These are phyloP conservation scores for Panopea generosa DNA, from an alignment of 2,888 invertebrate genomes.

Conservation along the genomic window DNA sequence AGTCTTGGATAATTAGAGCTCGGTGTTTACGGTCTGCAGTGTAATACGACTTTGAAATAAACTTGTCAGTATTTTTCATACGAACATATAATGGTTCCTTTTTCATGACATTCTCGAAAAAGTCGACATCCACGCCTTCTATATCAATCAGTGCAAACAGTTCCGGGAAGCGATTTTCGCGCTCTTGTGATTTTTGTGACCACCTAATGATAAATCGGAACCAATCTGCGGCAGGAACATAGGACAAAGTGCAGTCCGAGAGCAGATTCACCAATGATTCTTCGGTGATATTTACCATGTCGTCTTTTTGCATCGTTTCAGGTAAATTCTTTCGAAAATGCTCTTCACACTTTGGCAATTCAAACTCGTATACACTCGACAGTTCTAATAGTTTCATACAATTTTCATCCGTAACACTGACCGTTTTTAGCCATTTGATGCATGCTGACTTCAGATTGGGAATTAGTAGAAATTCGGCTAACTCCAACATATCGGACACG, in stretches of 20 bases:
- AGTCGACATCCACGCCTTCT: not conserved
- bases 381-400: slow-evolving; percentile 26
- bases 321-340: slow-evolving; percentile 19
- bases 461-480: slow-evolving; percentile 46
- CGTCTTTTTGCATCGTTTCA: slow-evolving; percentile 1
- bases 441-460: slow-evolving; percentile 39
- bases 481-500: slow-evolving; percentile 16
- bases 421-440: slow-evolving; percentile 15
- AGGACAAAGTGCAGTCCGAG: slow-evolving; percentile 14
- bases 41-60: not conserved
- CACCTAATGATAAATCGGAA: slow-evolving; percentile 21
- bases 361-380: slow-evolving; percentile 26
- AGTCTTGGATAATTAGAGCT: not conserved
- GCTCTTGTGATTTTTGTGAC: not conserved
- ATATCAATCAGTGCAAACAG: slow-evolving; percentile 11
- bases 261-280: slow-evolving; percentile 28
- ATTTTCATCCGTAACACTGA: slow-evolving; percentile 9
- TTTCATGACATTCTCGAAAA: slow-evolving; percentile 6
- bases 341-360: slow-evolving; percentile 6
- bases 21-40: too few relatives aligned
- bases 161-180: not conserved
- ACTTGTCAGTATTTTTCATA: not conserved
- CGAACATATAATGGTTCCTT: slow-evolving; percentile 1
- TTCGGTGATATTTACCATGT: slow-evolving; percentile 13
- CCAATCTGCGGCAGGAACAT: slow-evolving; percentile 15